These are phyloP conservation scores for Sebastes goodei DNA, from an alignment of 2,797 vertebrate species.

Conservation along the genomic window DNA sequence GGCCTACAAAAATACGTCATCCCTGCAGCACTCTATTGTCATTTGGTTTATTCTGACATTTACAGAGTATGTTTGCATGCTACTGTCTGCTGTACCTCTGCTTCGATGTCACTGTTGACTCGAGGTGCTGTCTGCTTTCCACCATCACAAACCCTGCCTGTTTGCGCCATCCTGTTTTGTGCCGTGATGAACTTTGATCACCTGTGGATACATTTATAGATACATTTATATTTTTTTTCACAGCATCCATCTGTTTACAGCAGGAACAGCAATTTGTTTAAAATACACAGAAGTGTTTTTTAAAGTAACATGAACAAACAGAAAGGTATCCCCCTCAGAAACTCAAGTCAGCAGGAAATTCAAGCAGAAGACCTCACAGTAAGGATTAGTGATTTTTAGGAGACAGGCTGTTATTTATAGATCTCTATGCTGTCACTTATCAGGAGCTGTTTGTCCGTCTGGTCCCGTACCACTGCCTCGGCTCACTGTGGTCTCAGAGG, in stretches of 20 bases:
- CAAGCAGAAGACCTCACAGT: background rate
- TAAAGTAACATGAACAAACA: background rate
- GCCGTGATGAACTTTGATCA: background rate
- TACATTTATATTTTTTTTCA: background rate
- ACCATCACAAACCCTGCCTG: background rate
- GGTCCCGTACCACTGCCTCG: conserved; percentile 92
- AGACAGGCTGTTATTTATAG: background rate
- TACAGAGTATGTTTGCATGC: background rate
- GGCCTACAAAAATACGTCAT: background rate
- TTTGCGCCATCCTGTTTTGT: background rate
- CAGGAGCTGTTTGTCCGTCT: conserved; percentile 92
- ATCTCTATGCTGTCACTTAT: background rate
- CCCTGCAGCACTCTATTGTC: background rate
- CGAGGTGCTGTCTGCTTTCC: background rate
- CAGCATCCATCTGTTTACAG: background rate
- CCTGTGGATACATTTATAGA: background rate
- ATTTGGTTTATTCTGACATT: background rate
- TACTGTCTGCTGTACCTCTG: background rate
- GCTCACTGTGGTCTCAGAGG: conserved; percentile 91
- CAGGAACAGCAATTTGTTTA: background rate
- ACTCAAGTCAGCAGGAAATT: background rate
- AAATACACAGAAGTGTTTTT: background rate
- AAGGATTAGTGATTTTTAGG: background rate
- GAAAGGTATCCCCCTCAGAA: background rate
- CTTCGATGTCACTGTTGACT: background rate